These are phyloP conservation scores for western clawed frog (Xenopus tropicalis) DNA, from an alignment of 2,113 vertebrate genomes.

Conservation along the genomic window UCB_Xtro_10.0 CM004450.2:60962001-60962500, in stretches of 20 bases:
- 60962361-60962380: slow-evolving; percentile 38
- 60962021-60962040: no score
- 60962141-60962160: slow-evolving; percentile 28
- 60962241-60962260: slow-evolving; percentile 23
- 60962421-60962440: slow-evolving; percentile 15
- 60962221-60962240: slow-evolving; percentile 27
- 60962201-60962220: slow-evolving; percentile 31
- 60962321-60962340: slow-evolving; percentile 23
- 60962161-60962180: slow-evolving; percentile 13
- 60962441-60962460: background rate
- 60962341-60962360: slow-evolving; percentile 33
- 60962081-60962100: no score
- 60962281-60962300: slow-evolving; percentile 9
- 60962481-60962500: slow-evolving; percentile 42
- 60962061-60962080: no score
- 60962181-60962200: background rate
- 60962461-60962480: slow-evolving; percentile 28
- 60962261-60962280: slow-evolving; percentile 16
- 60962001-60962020: no score
- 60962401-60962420: slow-evolving; percentile 4
- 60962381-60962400: background rate
- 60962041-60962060: no score
- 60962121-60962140: background rate
- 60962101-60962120: no score
- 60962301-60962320: slow-evolving; percentile 36